phyloP scores from a whole-genome alignment of 2,113 vertebrate species.

The Callionymus lyra region DNA sequence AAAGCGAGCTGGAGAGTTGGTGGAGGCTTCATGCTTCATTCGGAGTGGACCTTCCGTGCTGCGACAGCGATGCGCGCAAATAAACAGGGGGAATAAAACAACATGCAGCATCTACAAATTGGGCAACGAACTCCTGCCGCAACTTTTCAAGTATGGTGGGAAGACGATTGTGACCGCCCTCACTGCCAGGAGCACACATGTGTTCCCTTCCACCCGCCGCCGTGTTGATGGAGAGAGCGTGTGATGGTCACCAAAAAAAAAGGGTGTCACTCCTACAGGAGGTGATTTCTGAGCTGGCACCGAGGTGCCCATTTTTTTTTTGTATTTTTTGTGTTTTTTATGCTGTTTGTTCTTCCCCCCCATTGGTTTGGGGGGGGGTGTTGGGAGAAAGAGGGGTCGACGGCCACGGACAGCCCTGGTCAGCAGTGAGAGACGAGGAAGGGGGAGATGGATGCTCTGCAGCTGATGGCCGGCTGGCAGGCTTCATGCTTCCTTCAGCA shows the following conservation, averaged over 20 bases:
- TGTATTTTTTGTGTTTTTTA: constrained; percentile 23
- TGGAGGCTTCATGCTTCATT: constrained; percentile 49
- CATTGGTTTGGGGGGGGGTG: constrained; percentile 30
- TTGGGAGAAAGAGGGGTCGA: constrained; percentile 13
- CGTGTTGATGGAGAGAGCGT: constrained; percentile 15
- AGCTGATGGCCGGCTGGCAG: constrained; percentile 41
- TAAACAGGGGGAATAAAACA: background rate
- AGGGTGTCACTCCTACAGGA: constrained; percentile 7
- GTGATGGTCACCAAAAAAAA: too few species aligned
- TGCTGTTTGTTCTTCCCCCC: constrained; percentile 19
- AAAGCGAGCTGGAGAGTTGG: constrained; percentile 12
- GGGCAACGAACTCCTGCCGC: constrained; percentile 20
- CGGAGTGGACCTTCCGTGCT: constrained; percentile 25
- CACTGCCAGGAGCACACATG: constrained; percentile 23
- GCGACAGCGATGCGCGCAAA: constrained; percentile 34
- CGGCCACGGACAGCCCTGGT: constrained; percentile 54
- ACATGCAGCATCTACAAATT: constrained; percentile 56
- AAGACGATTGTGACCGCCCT: constrained; percentile 36
- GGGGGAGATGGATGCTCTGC: constrained; percentile 32
- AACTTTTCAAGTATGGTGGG: constrained; percentile 53
- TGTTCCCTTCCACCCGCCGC: constrained; percentile 12
- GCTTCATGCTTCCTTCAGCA: constrained; percentile 94
- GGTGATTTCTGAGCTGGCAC: constrained; percentile 27
- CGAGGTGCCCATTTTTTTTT: constrained; percentile 14
- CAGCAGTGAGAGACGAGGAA: constrained; percentile 36